A percentile compares a stretch with the other conserved stretches of the same genome.
These are phyloP conservation scores for Prionailurus bengalensis DNA, from an alignment of 2,113 vertebrate genomes.

Conservation along the genomic window DNA sequence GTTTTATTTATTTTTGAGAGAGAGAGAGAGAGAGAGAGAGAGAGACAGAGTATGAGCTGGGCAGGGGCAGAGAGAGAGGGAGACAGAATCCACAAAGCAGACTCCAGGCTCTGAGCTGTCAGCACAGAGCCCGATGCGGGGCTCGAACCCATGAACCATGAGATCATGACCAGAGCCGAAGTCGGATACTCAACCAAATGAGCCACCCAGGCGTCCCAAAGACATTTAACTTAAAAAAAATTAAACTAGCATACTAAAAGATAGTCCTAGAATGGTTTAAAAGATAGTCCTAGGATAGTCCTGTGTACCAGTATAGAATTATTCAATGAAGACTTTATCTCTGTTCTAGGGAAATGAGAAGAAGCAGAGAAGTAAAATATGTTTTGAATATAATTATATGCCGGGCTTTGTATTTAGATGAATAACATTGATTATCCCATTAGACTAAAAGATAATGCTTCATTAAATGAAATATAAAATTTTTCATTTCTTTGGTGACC, in stretches of 20 bases:
- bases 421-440: neutral
- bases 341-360: neutral
- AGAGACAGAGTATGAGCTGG: too few relatives aligned
- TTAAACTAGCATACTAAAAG: neutral
- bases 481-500: neutral
- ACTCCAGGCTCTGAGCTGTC: too few relatives aligned
- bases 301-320: neutral
- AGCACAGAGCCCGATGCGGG: too few relatives aligned
- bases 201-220: too few relatives aligned
- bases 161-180: too few relatives aligned
- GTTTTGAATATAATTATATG: neutral
- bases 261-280: neutral
- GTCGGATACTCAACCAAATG: too few relatives aligned
- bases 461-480: neutral
- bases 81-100: too few relatives aligned
- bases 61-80: too few relatives aligned
- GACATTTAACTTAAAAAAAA: neutral
- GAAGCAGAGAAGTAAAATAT: neutral
- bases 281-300: neutral
- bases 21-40: too few relatives aligned
- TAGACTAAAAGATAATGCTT: neutral
- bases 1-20: too few relatives aligned
- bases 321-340: conserved; percentile 12
- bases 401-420: neutral
- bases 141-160: too few relatives aligned